These are phyloP conservation scores for Scaptomyza montana DNA, from an alignment of 1,140 invertebrate species.

Conservation along the genomic window DNA sequence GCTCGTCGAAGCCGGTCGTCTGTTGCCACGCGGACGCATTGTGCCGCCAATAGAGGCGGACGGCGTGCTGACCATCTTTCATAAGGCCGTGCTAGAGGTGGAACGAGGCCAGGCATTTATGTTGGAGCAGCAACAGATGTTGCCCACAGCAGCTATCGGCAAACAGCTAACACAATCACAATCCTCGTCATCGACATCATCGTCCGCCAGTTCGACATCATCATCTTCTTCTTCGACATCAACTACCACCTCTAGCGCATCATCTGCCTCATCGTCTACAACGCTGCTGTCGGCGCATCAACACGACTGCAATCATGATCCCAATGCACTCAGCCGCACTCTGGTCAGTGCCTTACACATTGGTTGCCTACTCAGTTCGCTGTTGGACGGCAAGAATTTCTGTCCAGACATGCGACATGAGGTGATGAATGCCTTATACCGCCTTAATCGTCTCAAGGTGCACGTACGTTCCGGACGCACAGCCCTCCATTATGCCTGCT, in stretches of 20 bases:
- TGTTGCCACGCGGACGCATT: slow-evolving; percentile 88
- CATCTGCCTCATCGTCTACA: slow-evolving; percentile 55
- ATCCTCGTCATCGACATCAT: slow-evolving; percentile 39
- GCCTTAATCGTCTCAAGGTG: slow-evolving; percentile 90
- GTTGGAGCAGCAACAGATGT: slow-evolving; percentile 64
- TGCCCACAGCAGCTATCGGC: slow-evolving; percentile 40
- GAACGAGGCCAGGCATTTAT: slow-evolving; percentile 84
- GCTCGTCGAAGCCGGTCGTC: slow-evolving; percentile 90
- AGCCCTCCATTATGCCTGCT: slow-evolving; percentile 93
- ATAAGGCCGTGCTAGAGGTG: slow-evolving; percentile 90
- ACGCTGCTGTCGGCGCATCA: slow-evolving; percentile 63
- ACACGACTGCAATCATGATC: slow-evolving; percentile 88
- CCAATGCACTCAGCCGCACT: slow-evolving; percentile 91
- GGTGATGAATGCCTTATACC: slow-evolving; percentile 88
- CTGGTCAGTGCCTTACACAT: slow-evolving; percentile 94
- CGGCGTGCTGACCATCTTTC: slow-evolving; percentile 92
- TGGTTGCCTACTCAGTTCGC: slow-evolving; percentile 89
- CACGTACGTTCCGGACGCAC: slow-evolving; percentile 88
- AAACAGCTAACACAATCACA: slow-evolving; percentile 34
- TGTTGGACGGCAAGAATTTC: slow-evolving; percentile 85
- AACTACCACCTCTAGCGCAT: slow-evolving; percentile 34
- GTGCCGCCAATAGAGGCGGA: slow-evolving; percentile 91
- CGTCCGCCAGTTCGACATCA: slow-evolving; percentile 31
- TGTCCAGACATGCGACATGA: slow-evolving; percentile 85
- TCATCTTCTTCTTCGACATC: slow-evolving; percentile 41